Conservation (phyloP, 2,888 invertebrate species). For the Drosophila helvetica region DNA sequence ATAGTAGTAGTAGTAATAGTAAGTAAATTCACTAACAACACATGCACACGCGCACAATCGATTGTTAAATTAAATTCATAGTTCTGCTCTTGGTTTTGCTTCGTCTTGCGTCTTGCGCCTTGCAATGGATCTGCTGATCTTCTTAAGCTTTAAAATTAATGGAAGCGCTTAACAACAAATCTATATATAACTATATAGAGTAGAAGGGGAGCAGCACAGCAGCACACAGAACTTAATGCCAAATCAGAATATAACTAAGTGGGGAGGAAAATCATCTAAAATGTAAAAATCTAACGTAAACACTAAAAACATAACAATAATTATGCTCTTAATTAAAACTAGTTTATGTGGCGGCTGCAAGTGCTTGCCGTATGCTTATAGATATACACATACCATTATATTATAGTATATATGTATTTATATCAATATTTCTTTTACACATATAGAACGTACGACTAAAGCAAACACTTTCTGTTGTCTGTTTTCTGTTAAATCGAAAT, state of each 20-base stretch:
- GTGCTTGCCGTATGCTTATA: constrained; percentile 40
- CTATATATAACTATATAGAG: background rate
- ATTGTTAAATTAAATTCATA: constrained; percentile 44
- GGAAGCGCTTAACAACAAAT: constrained; percentile 59
- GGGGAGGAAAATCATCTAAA: constrained; percentile 54
- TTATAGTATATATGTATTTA: constrained; percentile 17
- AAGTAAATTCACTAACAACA: constrained; percentile 51
- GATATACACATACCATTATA: constrained; percentile 30
- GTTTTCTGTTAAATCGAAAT: constrained; percentile 26
- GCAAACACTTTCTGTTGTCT: constrained; percentile 46
- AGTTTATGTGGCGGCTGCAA: constrained; percentile 42
- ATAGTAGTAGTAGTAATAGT: constrained; percentile 24
- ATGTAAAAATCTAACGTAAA: constrained; percentile 66
- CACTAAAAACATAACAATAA: constrained; percentile 70
- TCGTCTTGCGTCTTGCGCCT: constrained; percentile 43
- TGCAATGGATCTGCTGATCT: constrained; percentile 43
- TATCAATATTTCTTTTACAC: constrained; percentile 32
- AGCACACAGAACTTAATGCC: constrained; percentile 43
- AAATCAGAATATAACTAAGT: constrained; percentile 40
- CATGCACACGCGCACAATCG: constrained; percentile 39
- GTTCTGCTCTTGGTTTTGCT: constrained; percentile 49
- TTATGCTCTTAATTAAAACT: constrained; percentile 60
- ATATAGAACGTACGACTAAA: constrained; percentile 47
- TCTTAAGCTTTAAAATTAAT: constrained; percentile 61
- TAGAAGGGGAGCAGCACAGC: constrained; percentile 21